Conservation (phyloP, 2,797 vertebrate species). For the Gymnoscopelus braueri region DNA sequence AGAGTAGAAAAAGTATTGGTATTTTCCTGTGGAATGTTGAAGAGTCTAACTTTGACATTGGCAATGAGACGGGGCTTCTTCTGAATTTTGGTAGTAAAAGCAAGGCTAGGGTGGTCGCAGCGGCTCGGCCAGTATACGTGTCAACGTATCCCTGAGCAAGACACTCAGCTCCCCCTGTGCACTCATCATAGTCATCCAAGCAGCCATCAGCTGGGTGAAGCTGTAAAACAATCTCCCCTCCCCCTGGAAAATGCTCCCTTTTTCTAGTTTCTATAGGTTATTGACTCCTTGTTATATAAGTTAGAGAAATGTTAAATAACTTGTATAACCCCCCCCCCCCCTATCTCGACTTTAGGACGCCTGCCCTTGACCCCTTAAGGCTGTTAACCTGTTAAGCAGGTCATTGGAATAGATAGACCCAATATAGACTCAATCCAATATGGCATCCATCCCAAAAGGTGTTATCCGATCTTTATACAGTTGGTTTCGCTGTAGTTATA, state of each 20-base stretch:
- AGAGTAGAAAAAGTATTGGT: slow-evolving; percentile 58
- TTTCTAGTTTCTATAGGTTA: too few species aligned
- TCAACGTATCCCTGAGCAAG: too few species aligned
- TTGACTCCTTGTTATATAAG: not conserved
- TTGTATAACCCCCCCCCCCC: not conserved
- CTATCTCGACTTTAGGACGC: slow-evolving; percentile 26
- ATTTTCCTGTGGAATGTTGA: slow-evolving; percentile 64
- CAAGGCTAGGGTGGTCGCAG: not conserved
- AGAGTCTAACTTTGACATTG: slow-evolving; percentile 66
- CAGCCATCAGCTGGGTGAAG: too few species aligned
- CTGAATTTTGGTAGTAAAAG: slow-evolving; percentile 14
- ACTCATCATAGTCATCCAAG: too few species aligned
- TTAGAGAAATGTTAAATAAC: not conserved
- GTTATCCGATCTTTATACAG: slow-evolving; percentile 56
- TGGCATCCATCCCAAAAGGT: slow-evolving; percentile 67
- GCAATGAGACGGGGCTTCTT: slow-evolving; percentile 35
- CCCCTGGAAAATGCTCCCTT: too few species aligned
- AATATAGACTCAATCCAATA: slow-evolving; percentile 40
- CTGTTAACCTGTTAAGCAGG: slow-evolving; percentile 50
- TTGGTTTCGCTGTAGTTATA: slow-evolving; percentile 61
- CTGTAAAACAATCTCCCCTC: too few species aligned
- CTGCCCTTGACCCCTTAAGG: slow-evolving; percentile 38
- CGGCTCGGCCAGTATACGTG: too few species aligned
- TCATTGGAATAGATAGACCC: slow-evolving; percentile 57
- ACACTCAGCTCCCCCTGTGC: too few species aligned